Base-by-base conservation (phyloP, 2,113 vertebrate genomes). In the Collichthys lucidus region DNA sequence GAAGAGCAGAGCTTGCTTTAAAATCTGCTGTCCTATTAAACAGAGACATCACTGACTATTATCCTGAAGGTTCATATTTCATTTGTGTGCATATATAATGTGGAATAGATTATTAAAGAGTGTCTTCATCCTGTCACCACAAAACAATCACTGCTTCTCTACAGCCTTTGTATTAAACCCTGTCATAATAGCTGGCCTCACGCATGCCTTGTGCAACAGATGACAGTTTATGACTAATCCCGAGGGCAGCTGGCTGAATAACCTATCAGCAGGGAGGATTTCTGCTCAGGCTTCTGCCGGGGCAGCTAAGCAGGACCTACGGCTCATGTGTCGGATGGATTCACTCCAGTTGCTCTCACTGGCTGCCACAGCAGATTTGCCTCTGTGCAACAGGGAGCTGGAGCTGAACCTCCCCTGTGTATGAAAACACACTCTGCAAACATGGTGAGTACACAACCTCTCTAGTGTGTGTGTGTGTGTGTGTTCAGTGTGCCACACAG, bases 381-480 rank as follows among this genome's bases (percentile, higher is more conserved):
- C 31, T 86, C 69, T 71, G 87, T 82, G 78, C 83, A 74, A 74
- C 82, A 77, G 82, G 76, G 65, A 80, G 64, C 65, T 57, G 68
- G 40, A 83, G 71, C 64, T 52, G 62, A 64, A 78, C 53, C 14
- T 56, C 35, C 8, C 67, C 61, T 50, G 79, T 80, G 63, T 47
- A 26, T 81, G 66, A 84, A 74, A 79, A 86, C 79, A 56, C 26
- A 53, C 26, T 60, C 82, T 78, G 82, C 60, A 93, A 90, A 83
- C 79, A 96, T 95, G 95, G 95, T 96, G 89, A 93, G 95, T 92
- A 78, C 79, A 76, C 67, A 81, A 20, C 14, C 52, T 77, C 62
- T 24, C 15, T 47, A 1, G 15, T 5, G 9, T n/a, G 3, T 63
- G 53, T 59, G 10, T 31, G 31, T 31, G 31, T 61, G 3, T 56